Evolutionary conservation across 2,888 invertebrate species (phyloP).

Genomic region (Cyaniris semiargus): DNA sequence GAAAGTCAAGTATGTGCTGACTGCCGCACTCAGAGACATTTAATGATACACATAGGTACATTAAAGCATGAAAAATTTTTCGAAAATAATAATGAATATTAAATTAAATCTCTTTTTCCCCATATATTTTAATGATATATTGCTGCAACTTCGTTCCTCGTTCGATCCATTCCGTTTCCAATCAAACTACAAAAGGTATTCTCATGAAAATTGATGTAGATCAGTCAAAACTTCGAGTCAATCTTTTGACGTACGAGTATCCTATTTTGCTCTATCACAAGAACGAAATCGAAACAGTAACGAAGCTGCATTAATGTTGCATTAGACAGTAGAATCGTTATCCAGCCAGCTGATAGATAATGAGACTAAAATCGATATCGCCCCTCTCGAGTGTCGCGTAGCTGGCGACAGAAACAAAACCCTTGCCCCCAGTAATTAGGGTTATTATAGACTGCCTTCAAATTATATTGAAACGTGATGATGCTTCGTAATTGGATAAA

Average conservation of each 20-base stretch:
- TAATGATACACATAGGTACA: not conserved
- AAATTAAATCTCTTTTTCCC: no score
- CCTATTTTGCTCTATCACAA: no score
- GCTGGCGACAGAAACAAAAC: slow-evolving; percentile 47
- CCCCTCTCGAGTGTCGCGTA: slow-evolving; percentile 61
- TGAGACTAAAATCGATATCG: slow-evolving; percentile 53
- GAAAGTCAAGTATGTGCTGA: not conserved
- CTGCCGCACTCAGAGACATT: not conserved
- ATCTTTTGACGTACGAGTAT: no score
- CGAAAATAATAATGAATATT: no score
- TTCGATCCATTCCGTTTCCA: not conserved
- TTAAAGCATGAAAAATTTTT: not conserved
- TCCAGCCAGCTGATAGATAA: slow-evolving; percentile 22
- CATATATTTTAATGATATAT: no score
- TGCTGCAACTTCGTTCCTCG: not conserved
- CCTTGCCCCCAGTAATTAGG: slow-evolving; percentile 55
- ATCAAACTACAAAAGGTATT: not conserved
- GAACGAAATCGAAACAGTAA: no score
- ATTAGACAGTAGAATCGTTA: not conserved
- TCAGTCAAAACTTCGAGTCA: no score
- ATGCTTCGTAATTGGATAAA: slow-evolving; percentile 48
- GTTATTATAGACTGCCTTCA: slow-evolving; percentile 46
- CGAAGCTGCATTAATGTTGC: not conserved
- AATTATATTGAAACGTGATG: slow-evolving; percentile 67
- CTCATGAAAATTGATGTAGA: no score